Evolutionary conservation across 2,888 invertebrate species (phyloP).

Genomic region (Pelosia muscerda): DNA sequence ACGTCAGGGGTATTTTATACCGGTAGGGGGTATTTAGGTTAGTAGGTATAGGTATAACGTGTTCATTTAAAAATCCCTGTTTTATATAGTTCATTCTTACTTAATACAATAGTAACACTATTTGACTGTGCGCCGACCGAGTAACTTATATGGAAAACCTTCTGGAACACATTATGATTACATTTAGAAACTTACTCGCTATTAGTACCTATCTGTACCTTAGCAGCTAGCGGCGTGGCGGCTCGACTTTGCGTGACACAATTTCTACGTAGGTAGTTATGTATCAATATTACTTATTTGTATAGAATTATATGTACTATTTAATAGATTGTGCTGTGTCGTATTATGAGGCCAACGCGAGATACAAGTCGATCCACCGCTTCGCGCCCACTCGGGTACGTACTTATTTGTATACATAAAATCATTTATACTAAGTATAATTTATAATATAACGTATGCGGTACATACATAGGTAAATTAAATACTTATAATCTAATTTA

Average conservation of each 20-base stretch:
- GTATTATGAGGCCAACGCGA: conserved; percentile 12
- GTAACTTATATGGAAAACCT: conserved; percentile 78
- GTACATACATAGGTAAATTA: conserved; percentile 26
- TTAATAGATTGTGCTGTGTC: conserved; percentile 8
- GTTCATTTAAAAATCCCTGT: conserved; percentile 79
- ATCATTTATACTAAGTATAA: conserved; percentile 54
- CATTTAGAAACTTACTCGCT: conserved; percentile 48
- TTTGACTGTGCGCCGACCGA: conserved; percentile 64
- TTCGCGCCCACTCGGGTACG: conserved; percentile 25
- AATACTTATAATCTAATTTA: conserved; percentile 52
- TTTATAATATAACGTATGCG: conserved; percentile 25
- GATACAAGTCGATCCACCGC: conserved; percentile 30
- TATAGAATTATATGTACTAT: conserved; percentile 9
- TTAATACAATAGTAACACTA: conserved; percentile 57
- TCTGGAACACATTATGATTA: conserved; percentile 78
- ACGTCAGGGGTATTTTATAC: conserved; percentile 51
- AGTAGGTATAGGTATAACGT: conserved; percentile 52
- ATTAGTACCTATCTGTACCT: conserved; percentile 33
- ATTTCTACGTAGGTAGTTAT: too few species aligned
- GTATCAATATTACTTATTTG: not conserved
- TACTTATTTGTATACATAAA: conserved; percentile 59
- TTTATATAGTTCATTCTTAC: conserved; percentile 71
- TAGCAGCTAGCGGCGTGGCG: conserved; percentile 18
- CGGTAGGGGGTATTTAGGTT: conserved; percentile 52
- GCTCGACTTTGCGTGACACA: too few species aligned